These are phyloP conservation scores for Lampris megalopsis DNA, from an alignment of 2,113 vertebrate genomes.

Conservation along the genomic window DNA sequence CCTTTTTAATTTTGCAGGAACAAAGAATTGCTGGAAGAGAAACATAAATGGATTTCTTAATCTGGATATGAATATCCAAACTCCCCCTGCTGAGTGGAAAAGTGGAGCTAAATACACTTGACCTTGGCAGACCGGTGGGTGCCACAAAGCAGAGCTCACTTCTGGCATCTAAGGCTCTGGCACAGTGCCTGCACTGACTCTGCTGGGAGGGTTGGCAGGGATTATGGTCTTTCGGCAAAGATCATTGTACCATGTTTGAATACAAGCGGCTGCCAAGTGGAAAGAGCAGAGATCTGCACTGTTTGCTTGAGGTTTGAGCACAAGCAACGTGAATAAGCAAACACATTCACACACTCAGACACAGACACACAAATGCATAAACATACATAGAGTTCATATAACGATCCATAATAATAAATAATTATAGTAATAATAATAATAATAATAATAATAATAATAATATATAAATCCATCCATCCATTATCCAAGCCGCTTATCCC, in stretches of 20 bases:
- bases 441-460: no score
- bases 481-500: no score
- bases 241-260: conserved; percentile 68
- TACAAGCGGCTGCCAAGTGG: conserved; percentile 66
- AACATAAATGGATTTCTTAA: neutral
- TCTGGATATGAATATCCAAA: conserved; percentile 29
- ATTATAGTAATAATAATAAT: no score
- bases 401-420: no score
- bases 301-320: conserved; percentile 36
- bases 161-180: conserved; percentile 59
- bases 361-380: neutral
- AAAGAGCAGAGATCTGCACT: conserved; percentile 46
- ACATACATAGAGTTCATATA: neutral
- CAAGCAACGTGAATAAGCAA: conserved; percentile 10
- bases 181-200: conserved; percentile 59
- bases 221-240: conserved; percentile 73
- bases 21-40: neutral
- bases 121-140: conserved; percentile 76
- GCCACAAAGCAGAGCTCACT: conserved; percentile 35
- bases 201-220: conserved; percentile 73
- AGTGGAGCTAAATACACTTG: conserved; percentile 77
- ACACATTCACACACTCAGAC: conserved; percentile 14
- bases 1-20: neutral
- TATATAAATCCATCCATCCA: no score
- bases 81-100: conserved; percentile 39